These are phyloP conservation scores for Proisotoma minuta DNA, from an alignment of 2,888 invertebrate species.

Conservation along the genomic window DNA sequence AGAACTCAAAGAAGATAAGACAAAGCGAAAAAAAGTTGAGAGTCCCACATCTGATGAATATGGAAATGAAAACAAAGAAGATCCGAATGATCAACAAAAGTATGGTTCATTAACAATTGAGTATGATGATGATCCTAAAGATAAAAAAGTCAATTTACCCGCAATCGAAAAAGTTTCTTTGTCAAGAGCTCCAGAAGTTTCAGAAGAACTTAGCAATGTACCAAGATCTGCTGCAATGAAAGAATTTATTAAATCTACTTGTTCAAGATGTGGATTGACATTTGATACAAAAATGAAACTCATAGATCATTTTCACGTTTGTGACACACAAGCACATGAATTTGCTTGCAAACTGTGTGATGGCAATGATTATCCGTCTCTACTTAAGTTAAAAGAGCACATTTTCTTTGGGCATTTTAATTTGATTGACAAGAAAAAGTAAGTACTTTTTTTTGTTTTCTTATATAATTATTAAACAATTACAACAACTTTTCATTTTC, in stretches of 20 bases:
- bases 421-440: neutral
- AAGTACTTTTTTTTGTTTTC: neutral
- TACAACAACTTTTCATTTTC: neutral
- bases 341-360: neutral
- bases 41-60: no score
- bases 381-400: constrained; percentile 11
- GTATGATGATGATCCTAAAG: no score
- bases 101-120: no score
- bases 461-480: neutral
- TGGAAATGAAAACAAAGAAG: no score
- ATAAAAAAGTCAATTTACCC: no score
- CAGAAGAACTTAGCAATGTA: no score
- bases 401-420: constrained; percentile 9
- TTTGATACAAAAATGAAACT: constrained; percentile 1
- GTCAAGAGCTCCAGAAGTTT: neutral
- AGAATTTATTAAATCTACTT: constrained; percentile 8
- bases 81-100: no score
- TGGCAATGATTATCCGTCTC: neutral
- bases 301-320: constrained; percentile 11
- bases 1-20: neutral
- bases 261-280: constrained; percentile 9
- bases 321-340: neutral
- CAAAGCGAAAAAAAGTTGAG: no score
- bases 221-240: neutral
- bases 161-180: no score